Conservation (phyloP, 2,888 invertebrate species). For the Erebia epiphron region DNA sequence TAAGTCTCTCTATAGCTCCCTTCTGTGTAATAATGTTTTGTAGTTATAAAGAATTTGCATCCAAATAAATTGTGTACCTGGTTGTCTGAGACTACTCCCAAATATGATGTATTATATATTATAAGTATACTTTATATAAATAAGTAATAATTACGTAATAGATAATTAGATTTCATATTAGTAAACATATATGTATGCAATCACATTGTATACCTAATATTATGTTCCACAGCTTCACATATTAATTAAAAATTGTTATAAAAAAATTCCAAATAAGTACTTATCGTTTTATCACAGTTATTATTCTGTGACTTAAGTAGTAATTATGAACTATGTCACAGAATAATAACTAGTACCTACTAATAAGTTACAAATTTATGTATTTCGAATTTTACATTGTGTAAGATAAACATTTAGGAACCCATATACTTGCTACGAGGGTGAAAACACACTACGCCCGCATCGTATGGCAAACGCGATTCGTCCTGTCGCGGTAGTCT, state of each 20-base stretch:
- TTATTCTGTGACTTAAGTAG: too few species aligned
- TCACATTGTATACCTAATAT: not conserved
- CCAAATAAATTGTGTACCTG: constrained; percentile 9
- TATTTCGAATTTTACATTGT: not conserved
- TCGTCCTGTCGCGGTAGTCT: too few species aligned
- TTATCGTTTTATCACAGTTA: not conserved
- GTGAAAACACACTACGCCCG: too few species aligned
- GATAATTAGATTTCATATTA: constrained; percentile 4
- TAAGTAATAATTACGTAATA: not conserved
- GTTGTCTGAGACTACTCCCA: not conserved
- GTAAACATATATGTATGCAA: not conserved
- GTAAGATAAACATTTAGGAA: not conserved
- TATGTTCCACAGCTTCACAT: not conserved
- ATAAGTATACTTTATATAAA: not conserved
- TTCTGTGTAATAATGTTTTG: not conserved
- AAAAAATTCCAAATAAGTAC: not conserved
- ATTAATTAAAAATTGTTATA: not conserved
- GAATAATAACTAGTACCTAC: too few species aligned
- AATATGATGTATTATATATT: constrained; percentile 7
- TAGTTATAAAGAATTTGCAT: not conserved
- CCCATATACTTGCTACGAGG: not conserved
- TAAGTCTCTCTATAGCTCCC: not conserved
- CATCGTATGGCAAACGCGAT: too few species aligned
- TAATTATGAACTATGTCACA: too few species aligned
- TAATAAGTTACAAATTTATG: too few species aligned